phyloP scores from a whole-genome alignment of 2,888 invertebrate species.

The Apantesis nais region DNA sequence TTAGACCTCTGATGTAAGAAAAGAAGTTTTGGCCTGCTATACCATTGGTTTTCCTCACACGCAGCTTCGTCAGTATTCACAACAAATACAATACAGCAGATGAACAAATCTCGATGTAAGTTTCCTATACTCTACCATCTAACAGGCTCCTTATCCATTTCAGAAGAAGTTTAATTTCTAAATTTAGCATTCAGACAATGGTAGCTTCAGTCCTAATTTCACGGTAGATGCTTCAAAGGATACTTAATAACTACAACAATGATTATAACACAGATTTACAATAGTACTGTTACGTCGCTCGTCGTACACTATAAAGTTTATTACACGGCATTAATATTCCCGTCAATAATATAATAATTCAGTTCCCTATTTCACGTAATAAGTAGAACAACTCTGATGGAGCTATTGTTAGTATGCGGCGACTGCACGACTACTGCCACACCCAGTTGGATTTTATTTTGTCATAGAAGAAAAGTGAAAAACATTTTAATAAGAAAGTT shows the following conservation, averaged over 20 bases:
- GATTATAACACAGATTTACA: neutral
- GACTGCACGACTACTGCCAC: neutral
- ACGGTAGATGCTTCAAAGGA: neutral
- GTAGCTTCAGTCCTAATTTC: neutral
- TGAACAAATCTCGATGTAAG: no score
- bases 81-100: no score
- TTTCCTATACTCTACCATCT: no score
- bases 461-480: neutral
- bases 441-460: neutral
- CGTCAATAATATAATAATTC: neutral
- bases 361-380: neutral
- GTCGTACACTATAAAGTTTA: neutral
- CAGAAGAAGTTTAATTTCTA: neutral
- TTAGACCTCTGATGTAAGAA: no score
- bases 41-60: no score
- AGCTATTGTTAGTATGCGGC: neutral
- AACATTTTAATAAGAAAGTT: neutral
- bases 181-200: neutral
- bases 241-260: neutral
- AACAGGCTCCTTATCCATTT: neutral
- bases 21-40: no score
- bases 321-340: neutral
- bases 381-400: neutral
- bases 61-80: no score
- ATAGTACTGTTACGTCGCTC: neutral